Percentiles rank a stretch among this genome's conserved stretches.
Evolutionary conservation across 2,888 invertebrate genomes (phyloP).

Genomic region (Sinopyrophorus schimmeli): DNA sequence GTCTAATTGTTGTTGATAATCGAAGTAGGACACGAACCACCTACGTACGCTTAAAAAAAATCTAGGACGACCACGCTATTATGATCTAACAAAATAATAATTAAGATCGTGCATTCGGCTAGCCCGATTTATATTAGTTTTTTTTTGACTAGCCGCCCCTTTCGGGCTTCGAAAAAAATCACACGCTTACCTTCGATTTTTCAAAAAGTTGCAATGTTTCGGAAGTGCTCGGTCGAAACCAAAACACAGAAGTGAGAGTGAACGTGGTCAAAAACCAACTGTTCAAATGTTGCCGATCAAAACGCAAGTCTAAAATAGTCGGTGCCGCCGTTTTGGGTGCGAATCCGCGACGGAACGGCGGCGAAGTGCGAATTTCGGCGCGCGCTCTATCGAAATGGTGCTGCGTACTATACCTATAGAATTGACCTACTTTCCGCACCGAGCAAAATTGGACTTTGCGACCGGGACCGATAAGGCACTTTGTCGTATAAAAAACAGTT

Average conservation of each 20-base stretch:
- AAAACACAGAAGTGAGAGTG: constrained; percentile 24
- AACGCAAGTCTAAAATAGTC: constrained; percentile 15
- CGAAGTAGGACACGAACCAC: too few relatives aligned
- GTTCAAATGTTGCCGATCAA: constrained; percentile 28
- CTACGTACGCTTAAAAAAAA: constrained; percentile 8
- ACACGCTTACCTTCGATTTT: too few relatives aligned
- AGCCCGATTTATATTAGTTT: too few relatives aligned
- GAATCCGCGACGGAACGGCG: neutral
- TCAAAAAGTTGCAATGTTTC: too few relatives aligned
- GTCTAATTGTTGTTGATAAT: too few relatives aligned
- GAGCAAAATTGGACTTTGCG: constrained; percentile 18
- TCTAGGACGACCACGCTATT: constrained; percentile 9
- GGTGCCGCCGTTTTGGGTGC: constrained; percentile 16
- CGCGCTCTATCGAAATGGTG: constrained; percentile 12
- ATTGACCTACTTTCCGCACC: constrained; percentile 34
- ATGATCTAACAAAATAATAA: too few relatives aligned
- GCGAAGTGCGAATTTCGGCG: neutral
- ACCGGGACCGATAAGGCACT: neutral
- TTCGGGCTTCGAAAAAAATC: too few relatives aligned
- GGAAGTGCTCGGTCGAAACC: too few relatives aligned
- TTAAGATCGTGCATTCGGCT: too few relatives aligned
- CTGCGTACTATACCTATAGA: constrained; percentile 34
- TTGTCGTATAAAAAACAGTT: constrained; percentile 14
- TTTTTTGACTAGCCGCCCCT: too few relatives aligned
- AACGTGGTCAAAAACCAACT: constrained; percentile 28